Percentiles rank a stretch among this genome's conserved stretches.
phyloP scores from a whole-genome alignment of 2,113 vertebrate genomes.

The Nibea coibor region DNA sequence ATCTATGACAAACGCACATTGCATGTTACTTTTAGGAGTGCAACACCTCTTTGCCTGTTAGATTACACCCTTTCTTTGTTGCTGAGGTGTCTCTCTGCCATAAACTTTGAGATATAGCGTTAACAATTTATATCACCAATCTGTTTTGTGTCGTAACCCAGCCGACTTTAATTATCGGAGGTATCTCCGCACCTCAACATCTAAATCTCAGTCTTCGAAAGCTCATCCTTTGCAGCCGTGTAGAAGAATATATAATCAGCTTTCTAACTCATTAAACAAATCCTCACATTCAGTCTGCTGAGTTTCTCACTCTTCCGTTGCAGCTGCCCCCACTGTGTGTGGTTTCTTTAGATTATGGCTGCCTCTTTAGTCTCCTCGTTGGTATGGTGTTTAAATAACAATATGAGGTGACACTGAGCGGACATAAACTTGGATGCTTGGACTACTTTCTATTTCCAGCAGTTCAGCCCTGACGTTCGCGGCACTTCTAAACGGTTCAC shows the following conservation, averaged over 20 bases:
- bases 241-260: neutral
- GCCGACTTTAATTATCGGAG: neutral
- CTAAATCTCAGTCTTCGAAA: neutral
- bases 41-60: neutral
- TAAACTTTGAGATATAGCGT: neutral
- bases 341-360: conserved; percentile 22
- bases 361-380: conserved; percentile 16
- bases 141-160: neutral
- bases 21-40: conserved; percentile 6
- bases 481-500: conserved; percentile 55
- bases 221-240: neutral
- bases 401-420: neutral
- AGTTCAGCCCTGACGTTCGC: conserved; percentile 9
- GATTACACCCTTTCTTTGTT: conserved; percentile 7
- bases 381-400: conserved; percentile 13
- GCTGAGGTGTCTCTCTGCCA: neutral
- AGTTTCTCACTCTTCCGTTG: neutral
- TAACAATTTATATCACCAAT: neutral
- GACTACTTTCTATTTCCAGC: conserved; percentile 44
- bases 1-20: conserved; percentile 16
- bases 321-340: neutral
- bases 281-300: neutral
- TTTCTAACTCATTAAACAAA: neutral
- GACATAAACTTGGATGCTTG: conserved; percentile 31
- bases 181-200: neutral